phyloP scores from a whole-genome alignment of 1,140 invertebrate species.

The Bombus terrestris region DNA sequence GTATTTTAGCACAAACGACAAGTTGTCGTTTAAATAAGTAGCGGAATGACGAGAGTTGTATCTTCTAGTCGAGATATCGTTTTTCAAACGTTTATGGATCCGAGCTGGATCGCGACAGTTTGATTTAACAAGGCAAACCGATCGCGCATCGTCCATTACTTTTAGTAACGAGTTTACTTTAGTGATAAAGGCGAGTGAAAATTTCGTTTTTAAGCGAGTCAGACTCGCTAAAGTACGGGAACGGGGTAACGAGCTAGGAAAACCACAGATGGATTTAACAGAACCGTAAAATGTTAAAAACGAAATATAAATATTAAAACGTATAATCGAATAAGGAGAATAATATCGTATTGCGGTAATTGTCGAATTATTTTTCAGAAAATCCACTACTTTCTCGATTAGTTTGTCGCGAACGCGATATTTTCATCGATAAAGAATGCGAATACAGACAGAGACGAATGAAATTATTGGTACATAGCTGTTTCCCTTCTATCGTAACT shows the following conservation, averaged over 20 bases:
- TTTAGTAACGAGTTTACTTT: too few species aligned
- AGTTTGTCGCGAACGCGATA: too few species aligned
- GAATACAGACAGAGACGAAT: too few species aligned
- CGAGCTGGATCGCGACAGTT: neutral
- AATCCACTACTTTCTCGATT: neutral
- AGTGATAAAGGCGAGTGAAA: neutral
- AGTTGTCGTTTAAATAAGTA: too few species aligned
- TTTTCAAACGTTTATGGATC: neutral
- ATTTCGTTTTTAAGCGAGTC: neutral
- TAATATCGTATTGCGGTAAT: neutral
- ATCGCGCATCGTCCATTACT: neutral
- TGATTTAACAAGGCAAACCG: neutral
- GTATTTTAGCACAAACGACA: neutral
- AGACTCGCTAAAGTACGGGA: too few species aligned
- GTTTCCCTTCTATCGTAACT: too few species aligned
- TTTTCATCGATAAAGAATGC: neutral
- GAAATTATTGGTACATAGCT: too few species aligned
- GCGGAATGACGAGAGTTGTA: neutral
- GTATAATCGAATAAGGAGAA: too few species aligned
- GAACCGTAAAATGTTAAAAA: neutral
- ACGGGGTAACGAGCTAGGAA: neutral
- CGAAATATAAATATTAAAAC: neutral
- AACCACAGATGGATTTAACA: neutral
- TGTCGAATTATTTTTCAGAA: neutral
- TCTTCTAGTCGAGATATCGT: neutral